Evolutionary conservation across 1,140 invertebrate species (phyloP), one percentile per base, ranked within the genome.

Genomic region (Drosophila arizonae): DNA sequence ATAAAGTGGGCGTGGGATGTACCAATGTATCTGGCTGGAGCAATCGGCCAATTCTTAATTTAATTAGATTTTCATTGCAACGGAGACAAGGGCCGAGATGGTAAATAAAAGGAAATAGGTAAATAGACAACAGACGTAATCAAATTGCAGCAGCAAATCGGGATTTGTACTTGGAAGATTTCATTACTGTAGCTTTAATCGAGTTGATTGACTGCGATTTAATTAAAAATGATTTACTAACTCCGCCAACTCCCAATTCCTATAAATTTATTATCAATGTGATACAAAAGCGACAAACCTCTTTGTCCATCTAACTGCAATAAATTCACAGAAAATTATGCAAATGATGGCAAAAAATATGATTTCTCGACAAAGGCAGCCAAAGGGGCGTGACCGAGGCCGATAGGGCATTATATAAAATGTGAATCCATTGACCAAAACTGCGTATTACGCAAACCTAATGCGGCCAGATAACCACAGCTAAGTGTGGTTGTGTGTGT

Each of bases 381-480:
- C 11, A 48, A 36, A n/a, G n/a, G 54, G 79, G 74, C 48, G 65
- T 36, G 30, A 45, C 51, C 58, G 26, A 58, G 51, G 48, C 26
- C 52, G 48, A 65, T 62, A 50, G 69, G 66, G 77, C 79, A 75
- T 81, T 81, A 74, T 82, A 81, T 78, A 79, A 81, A 81, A 81
- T 77, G 74, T 77, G 79, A 81, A 81, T 74, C 74, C 74, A 81
- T 66, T 63, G 70, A 63, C 63, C 64, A 62, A 50, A 41, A 51
- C 55, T 54, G 50, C 68, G 69, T 51, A 66, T 72, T 66, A 55
- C 48, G 60, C 71, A 81, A 80, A 81, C 75, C 65, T 67, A 77
- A 81, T 74, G 52, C 52, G 28, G 30, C 54, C 33, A 28, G 58
- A 63, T 58, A 67, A 17, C 51, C 33, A 45, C 28, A 52, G 43